These are phyloP conservation scores for Tragelaphus buxtoni DNA, from an alignment of 2,113 vertebrate species.

Conservation along the genomic window DNA sequence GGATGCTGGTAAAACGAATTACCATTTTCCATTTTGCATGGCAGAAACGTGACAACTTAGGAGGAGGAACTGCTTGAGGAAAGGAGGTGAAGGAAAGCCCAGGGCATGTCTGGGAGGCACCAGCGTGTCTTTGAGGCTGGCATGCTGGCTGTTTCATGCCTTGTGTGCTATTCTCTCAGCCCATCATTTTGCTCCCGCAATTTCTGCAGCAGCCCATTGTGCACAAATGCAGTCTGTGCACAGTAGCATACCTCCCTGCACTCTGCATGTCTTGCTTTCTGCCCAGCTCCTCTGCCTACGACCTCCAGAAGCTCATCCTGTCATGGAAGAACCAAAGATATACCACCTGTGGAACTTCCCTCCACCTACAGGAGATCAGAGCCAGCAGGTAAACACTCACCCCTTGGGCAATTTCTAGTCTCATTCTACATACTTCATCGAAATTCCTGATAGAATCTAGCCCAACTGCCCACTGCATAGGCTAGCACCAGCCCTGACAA, in stretches of 20 bases:
- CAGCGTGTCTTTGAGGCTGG: too few relatives aligned
- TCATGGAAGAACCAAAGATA: rapidly evolving
- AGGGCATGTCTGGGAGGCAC: neutral
- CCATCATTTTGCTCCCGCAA: neutral
- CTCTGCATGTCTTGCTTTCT: neutral
- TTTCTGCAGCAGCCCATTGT: neutral
- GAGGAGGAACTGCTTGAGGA: neutral
- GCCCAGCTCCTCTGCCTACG: neutral
- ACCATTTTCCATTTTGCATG: neutral
- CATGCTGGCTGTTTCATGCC: rapidly evolving
- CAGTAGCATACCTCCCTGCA: neutral
- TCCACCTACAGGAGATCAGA: neutral
- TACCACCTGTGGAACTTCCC: neutral
- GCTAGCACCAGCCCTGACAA: neutral
- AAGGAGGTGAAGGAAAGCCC: neutral
- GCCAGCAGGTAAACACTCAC: neutral
- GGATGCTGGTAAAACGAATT: neutral
- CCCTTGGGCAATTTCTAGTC: neutral
- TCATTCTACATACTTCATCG: neutral
- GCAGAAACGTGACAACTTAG: neutral
- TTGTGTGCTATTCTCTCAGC: neutral
- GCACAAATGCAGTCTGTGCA: neutral
- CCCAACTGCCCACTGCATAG: rapidly evolving
- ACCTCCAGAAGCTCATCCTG: neutral
- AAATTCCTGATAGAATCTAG: neutral